Percentiles rank a stretch among this genome's conserved stretches.
Evolutionary conservation across 2,888 invertebrate species (phyloP).

Genomic region (Agrotis exclamationis): DNA sequence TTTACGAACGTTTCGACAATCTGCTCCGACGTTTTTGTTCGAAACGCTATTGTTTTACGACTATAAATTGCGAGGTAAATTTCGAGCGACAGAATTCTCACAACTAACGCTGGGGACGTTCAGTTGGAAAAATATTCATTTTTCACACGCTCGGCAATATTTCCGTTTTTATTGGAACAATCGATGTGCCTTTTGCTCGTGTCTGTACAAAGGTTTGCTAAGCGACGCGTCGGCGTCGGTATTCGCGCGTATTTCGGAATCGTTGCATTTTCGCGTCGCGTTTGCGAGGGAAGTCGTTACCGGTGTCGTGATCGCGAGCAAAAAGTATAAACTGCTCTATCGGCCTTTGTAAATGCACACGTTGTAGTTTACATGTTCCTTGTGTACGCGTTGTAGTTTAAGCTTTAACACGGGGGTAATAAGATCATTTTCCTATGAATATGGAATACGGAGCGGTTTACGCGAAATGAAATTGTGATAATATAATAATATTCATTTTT

Average conservation of each 20-base stretch:
- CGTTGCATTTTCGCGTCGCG: constrained; percentile 78
- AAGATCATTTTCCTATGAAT: constrained; percentile 51
- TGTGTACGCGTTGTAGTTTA: constrained; percentile 40
- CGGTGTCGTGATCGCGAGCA: constrained; percentile 76
- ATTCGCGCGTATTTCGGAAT: constrained; percentile 78
- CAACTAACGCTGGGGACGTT: constrained; percentile 56
- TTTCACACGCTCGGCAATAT: constrained; percentile 80
- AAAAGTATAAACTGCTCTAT: constrained; percentile 75
- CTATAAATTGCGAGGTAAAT: constrained; percentile 67
- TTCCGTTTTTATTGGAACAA: constrained; percentile 85
- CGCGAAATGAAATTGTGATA: constrained; percentile 63
- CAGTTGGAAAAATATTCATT: constrained; percentile 80
- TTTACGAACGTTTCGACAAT: constrained; percentile 75
- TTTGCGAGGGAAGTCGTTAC: constrained; percentile 84
- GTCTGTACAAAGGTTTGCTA: constrained; percentile 74
- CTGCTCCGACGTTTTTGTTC: constrained; percentile 60
- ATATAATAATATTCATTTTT: constrained; percentile 69
- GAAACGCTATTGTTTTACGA: constrained; percentile 58
- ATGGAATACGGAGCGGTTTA: constrained; percentile 39
- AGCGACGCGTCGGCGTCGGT: constrained; percentile 69
- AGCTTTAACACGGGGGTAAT: constrained; percentile 51
- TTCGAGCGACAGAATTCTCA: constrained; percentile 70
- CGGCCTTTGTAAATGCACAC: constrained; percentile 76
- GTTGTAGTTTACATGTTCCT: constrained; percentile 59
- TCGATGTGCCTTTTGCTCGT: constrained; percentile 79